phyloP scores from a whole-genome alignment of 2,888 invertebrate genomes.

The Ctenicera cuprea region DNA sequence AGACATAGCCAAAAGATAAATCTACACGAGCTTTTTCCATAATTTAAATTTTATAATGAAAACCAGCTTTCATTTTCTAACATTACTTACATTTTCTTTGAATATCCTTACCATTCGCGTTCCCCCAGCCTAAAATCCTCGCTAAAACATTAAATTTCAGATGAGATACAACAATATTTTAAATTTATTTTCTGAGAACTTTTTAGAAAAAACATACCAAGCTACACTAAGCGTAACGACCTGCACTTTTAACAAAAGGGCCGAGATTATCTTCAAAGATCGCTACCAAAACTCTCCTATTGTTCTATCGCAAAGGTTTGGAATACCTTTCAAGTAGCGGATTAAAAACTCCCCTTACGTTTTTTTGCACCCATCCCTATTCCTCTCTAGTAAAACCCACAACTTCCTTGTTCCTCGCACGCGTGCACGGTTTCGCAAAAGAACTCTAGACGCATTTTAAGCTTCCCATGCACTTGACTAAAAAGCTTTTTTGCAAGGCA shows the following conservation, averaged over 20 bases:
- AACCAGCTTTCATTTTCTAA: too few relatives aligned
- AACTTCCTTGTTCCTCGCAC: not conserved
- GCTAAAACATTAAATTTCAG: too few relatives aligned
- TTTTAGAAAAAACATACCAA: too few relatives aligned
- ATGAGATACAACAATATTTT: too few relatives aligned
- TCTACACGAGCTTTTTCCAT: too few relatives aligned
- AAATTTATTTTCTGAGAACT: too few relatives aligned
- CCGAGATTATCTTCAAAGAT: conserved; percentile 33
- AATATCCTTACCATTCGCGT: too few relatives aligned
- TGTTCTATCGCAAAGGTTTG: conserved; percentile 42
- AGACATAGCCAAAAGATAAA: too few relatives aligned
- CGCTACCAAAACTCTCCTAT: conserved; percentile 31
- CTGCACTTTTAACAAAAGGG: conserved; percentile 8
- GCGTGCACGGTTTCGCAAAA: not conserved
- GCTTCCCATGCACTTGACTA: conserved; percentile 44
- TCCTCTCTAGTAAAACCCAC: not conserved
- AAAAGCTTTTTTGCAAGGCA: conserved; percentile 50
- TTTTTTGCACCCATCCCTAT: not conserved
- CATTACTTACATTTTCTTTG: too few relatives aligned
- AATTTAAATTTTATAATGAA: too few relatives aligned
- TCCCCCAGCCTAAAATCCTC: too few relatives aligned
- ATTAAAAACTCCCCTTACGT: not conserved
- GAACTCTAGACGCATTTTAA: not conserved
- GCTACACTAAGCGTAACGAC: not conserved
- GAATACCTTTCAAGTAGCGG: conserved; percentile 32